Evolutionary conservation across 2,888 invertebrate genomes (phyloP).

Genomic region (Nomada flava): DNA sequence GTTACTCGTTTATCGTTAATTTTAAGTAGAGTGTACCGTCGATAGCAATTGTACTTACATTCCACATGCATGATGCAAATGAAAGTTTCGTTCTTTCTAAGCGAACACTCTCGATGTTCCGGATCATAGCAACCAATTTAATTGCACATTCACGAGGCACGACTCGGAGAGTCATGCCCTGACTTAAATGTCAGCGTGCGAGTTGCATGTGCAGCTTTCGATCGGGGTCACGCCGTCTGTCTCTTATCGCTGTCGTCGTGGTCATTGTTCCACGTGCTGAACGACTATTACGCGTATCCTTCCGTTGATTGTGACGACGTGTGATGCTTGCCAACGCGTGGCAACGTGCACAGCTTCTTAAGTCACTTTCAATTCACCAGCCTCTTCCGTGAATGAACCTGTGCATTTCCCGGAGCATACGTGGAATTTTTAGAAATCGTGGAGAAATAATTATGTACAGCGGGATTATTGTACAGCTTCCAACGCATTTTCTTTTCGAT

Average conservation of each 20-base stretch:
- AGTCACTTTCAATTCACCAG: slow-evolving; percentile 6
- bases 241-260: slow-evolving; percentile 41
- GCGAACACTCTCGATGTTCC: neutral
- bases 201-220: slow-evolving; percentile 38
- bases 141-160: slow-evolving; percentile 49
- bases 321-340: slow-evolving; percentile 46
- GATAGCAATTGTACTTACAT: no score
- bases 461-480: no score
- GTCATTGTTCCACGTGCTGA: slow-evolving; percentile 51
- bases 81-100: neutral
- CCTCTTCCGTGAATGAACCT: neutral
- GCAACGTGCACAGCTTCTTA: slow-evolving; percentile 53
- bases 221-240: slow-evolving; percentile 51
- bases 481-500: neutral
- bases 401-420: neutral
- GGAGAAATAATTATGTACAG: neutral
- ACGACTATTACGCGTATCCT: slow-evolving; percentile 63
- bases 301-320: slow-evolving; percentile 53
- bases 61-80: neutral
- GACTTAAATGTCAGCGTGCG: slow-evolving; percentile 55
- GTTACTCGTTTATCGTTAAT: no score
- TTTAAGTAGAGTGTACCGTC: no score
- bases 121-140: slow-evolving; percentile 22
- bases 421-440: neutral
- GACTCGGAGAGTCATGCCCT: slow-evolving; percentile 37